Percentiles rank a stretch among this genome's conserved stretches.
phyloP scores from a whole-genome alignment of 2,888 invertebrate genomes.

The Vannuccia rotundouncinata region DNA sequence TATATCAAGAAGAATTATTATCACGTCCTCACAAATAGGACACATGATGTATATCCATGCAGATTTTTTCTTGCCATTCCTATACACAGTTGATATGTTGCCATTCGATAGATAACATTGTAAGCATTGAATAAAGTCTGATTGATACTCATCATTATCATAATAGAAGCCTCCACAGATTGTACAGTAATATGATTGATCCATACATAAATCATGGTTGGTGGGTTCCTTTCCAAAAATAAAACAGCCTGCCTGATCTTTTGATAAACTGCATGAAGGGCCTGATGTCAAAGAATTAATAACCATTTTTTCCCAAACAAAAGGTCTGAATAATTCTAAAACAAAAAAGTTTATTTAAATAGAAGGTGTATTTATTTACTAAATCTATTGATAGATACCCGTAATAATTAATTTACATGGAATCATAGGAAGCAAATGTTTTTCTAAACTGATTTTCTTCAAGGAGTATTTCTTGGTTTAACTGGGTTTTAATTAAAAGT shows the following conservation, averaged over 20 bases:
- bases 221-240: neutral
- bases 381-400: neutral
- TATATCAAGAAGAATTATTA: neutral
- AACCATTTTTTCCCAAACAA: neutral
- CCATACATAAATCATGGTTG: neutral
- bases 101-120: no score
- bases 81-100: neutral
- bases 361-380: neutral
- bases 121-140: neutral
- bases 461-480: no score
- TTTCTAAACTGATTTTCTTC: no score
- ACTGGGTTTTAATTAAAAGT: no score
- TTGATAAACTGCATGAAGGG: neutral
- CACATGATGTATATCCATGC: neutral
- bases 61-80: neutral
- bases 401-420: neutral
- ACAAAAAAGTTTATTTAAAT: neutral
- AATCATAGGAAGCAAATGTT: no score
- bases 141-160: neutral
- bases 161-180: neutral
- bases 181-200: neutral
- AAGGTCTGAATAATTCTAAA: neutral
- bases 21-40: neutral
- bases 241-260: no score
- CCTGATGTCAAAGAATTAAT: neutral